These are phyloP conservation scores for Dynastes maya DNA, from an alignment of 2,888 invertebrate genomes.

Conservation along the genomic window DNA sequence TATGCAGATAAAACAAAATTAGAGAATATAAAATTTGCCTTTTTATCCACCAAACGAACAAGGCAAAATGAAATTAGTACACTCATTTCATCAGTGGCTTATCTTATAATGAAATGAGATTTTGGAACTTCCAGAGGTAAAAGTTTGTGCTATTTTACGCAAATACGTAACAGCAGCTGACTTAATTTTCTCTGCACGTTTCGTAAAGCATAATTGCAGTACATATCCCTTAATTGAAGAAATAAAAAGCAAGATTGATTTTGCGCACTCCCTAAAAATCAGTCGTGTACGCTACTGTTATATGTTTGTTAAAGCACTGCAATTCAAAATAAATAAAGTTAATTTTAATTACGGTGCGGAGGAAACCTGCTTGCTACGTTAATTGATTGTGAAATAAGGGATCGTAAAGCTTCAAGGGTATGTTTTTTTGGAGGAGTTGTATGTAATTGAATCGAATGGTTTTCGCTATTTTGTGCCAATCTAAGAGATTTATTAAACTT, in stretches of 20 bases:
- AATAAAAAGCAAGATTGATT: constrained; percentile 20
- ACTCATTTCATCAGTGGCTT: constrained; percentile 18
- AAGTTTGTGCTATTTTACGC: constrained; percentile 22
- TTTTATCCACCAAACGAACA: background rate
- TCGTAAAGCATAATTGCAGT: background rate
- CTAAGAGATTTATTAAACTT: too few species aligned
- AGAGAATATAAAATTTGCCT: constrained; percentile 9
- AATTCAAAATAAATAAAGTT: too few species aligned
- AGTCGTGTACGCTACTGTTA: too few species aligned
- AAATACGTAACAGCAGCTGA: background rate
- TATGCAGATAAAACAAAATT: constrained; percentile 5
- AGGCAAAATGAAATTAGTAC: constrained; percentile 33
- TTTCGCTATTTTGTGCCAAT: too few species aligned
- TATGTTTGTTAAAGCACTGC: too few species aligned
- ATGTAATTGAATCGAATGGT: too few species aligned
- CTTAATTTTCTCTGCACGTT: constrained; percentile 3
- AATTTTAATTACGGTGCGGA: too few species aligned
- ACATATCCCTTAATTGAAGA: constrained; percentile 2
- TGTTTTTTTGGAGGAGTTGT: too few species aligned
- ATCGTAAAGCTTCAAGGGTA: too few species aligned
- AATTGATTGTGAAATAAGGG: too few species aligned
- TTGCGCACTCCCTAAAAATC: background rate
- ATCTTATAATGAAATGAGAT: constrained; percentile 33
- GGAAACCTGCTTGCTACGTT: too few species aligned
- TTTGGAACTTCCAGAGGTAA: constrained; percentile 29